phyloP scores from a whole-genome alignment of 2,888 invertebrate species.

The Rhopalosiphum nymphaeae region DNA sequence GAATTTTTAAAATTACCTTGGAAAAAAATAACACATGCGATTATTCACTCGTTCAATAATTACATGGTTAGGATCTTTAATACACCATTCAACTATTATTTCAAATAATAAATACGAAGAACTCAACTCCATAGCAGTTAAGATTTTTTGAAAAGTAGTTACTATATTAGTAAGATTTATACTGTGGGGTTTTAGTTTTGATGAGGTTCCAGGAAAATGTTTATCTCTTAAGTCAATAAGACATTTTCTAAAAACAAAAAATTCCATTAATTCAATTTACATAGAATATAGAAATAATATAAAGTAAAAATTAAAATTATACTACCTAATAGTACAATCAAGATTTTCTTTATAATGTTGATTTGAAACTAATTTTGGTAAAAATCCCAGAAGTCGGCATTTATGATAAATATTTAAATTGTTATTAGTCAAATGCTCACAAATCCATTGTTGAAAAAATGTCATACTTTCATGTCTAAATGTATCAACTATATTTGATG shows the following conservation, averaged over 20 bases:
- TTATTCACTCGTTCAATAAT: slow-evolving; percentile 10
- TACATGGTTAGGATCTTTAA: slow-evolving; percentile 23
- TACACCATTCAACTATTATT: slow-evolving; percentile 47
- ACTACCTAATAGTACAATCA: slow-evolving; percentile 36
- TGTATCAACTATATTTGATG: slow-evolving; percentile 9
- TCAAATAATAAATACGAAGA: slow-evolving; percentile 51
- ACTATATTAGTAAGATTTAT: slow-evolving; percentile 12
- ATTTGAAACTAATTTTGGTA: slow-evolving; percentile 28
- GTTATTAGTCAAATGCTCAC: slow-evolving; percentile 29
- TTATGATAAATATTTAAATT: slow-evolving; percentile 45
- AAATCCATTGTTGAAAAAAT: slow-evolving; percentile 36
- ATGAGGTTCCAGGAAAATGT: slow-evolving; percentile 6
- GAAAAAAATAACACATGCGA: slow-evolving; percentile 8
- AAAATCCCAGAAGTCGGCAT: slow-evolving; percentile 34
- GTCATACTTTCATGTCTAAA: slow-evolving; percentile 33
- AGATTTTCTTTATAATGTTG: not conserved
- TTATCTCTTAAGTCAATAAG: slow-evolving; percentile 33
- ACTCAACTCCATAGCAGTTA: slow-evolving; percentile 40
- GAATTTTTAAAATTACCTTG: not conserved
- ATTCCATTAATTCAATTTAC: not conserved
- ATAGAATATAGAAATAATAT: not conserved
- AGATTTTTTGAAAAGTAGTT: slow-evolving; percentile 34
- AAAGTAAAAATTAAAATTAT: not conserved
- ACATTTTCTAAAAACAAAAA: slow-evolving; percentile 42
- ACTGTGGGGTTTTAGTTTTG: slow-evolving; percentile 10